phyloP scores from a whole-genome alignment of 1,140 invertebrate genomes.

The Dinoponera quadriceps region DNA sequence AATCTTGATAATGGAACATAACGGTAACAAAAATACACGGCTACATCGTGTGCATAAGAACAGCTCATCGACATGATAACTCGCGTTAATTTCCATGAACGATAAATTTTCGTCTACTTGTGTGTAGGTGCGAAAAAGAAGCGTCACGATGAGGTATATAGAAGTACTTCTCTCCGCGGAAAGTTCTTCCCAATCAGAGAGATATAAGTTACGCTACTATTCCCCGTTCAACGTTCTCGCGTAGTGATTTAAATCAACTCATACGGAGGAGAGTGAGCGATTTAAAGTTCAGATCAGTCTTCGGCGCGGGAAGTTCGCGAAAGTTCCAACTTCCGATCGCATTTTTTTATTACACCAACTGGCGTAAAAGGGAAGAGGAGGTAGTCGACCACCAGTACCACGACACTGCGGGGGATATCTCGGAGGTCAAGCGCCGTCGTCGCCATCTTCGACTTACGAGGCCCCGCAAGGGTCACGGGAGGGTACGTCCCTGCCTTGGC shows the following conservation, averaged over 20 bases:
- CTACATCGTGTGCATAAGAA: neutral
- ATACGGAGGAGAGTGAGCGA: neutral
- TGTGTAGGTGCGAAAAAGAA: too few species aligned
- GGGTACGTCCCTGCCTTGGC: constrained; percentile 59
- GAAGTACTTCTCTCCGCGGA: too few species aligned
- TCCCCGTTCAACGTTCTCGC: neutral
- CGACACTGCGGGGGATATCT: neutral
- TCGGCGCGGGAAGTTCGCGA: neutral
- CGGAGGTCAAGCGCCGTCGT: constrained; percentile 28
- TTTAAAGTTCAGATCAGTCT: neutral
- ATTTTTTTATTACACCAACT: neutral
- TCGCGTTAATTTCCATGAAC: too few species aligned
- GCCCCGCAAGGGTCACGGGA: constrained; percentile 20
- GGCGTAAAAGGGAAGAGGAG: neutral
- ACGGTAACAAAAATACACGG: neutral
- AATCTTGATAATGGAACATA: constrained; percentile 1
- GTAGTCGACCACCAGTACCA: neutral
- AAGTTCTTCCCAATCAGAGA: neutral
- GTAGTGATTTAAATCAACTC: neutral
- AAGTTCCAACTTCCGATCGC: neutral
- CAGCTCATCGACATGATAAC: neutral
- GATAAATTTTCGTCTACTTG: neutral
- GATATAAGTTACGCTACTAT: neutral
- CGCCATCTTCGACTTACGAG: constrained; percentile 43
- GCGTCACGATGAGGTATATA: too few species aligned